A percentile compares a stretch with the other conserved stretches of the same genome.
Conservation (phyloP, 1,140 invertebrate genomes). For the Melitaea cinxia region DNA sequence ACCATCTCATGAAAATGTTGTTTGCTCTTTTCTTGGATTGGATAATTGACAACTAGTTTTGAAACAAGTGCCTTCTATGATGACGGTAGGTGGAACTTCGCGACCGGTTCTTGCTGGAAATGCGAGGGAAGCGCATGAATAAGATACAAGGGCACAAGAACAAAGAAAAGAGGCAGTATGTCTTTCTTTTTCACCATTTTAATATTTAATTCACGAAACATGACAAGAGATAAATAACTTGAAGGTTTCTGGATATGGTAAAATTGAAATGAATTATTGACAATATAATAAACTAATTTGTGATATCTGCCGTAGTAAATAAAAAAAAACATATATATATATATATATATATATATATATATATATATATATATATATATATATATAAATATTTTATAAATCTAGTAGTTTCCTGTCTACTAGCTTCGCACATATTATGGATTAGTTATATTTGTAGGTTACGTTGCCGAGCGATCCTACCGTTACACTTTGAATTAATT, state of each 20-base stretch:
- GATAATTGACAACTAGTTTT: slow-evolving; percentile 59
- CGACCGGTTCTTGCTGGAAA: slow-evolving; percentile 57
- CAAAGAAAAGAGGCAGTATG: slow-evolving; percentile 27
- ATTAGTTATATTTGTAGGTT: no score
- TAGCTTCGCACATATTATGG: no score
- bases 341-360: no score
- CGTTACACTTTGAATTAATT: no score
- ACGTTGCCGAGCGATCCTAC: no score
- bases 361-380: no score
- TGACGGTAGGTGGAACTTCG: slow-evolving; percentile 44
- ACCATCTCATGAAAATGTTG: slow-evolving; percentile 57
- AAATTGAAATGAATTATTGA: no score
- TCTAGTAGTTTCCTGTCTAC: no score
- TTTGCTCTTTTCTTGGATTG: slow-evolving; percentile 55
- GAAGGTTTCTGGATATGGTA: not conserved
- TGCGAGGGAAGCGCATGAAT: slow-evolving; percentile 37
- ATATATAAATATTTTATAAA: no score
- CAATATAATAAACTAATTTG: no score
- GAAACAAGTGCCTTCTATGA: slow-evolving; percentile 35
- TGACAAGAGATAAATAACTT: not conserved
- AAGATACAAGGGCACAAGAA: slow-evolving; percentile 33
- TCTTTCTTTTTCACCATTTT: slow-evolving; percentile 12
- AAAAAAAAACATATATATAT: no score
- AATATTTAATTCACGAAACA: slow-evolving; percentile 20
- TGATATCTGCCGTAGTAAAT: no score